These are phyloP conservation scores for Zygogramma bicolorata DNA, from an alignment of 2,888 invertebrate genomes.

Conservation along the genomic window DNA sequence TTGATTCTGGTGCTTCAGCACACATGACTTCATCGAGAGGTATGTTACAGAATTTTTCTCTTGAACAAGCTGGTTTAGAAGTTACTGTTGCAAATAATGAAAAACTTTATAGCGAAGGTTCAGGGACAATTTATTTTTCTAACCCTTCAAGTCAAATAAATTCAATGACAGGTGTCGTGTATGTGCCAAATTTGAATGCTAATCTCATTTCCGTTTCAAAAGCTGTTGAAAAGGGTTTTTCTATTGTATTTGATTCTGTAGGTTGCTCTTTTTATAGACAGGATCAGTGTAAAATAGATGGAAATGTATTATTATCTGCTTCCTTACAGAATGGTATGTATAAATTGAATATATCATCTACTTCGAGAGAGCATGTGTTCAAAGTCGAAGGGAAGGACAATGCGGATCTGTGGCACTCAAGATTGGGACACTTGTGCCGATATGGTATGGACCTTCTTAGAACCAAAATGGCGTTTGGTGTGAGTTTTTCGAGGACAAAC, in stretches of 20 bases:
- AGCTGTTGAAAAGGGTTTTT: conserved; percentile 1
- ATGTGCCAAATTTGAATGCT: background rate
- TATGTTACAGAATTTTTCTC: conserved; percentile 1
- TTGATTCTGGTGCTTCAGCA: conserved; percentile 13
- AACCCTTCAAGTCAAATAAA: background rate
- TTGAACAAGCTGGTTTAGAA: background rate
- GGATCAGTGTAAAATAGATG: conserved; percentile 6
- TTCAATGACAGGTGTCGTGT: background rate
- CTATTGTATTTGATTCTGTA: background rate
- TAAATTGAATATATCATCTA: background rate
- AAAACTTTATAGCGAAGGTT: conserved; percentile 4
- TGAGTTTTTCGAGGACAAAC: no score
- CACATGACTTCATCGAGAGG: conserved; percentile 18
- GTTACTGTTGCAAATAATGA: conserved; percentile 18
- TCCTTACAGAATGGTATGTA: conserved; percentile 1
- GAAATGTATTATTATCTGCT: background rate
- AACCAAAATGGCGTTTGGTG: no score
- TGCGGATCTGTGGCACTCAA: background rate
- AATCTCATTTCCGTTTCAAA: conserved; percentile 11
- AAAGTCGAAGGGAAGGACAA: background rate
- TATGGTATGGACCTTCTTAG: no score
- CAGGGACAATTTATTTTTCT: conserved; percentile 12
- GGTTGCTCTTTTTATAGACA: background rate
- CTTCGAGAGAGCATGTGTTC: no score
- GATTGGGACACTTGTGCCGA: background rate